These are phyloP conservation scores for Meda fulgida DNA, from an alignment of 2,797 vertebrate species.

Conservation along the genomic window DNA sequence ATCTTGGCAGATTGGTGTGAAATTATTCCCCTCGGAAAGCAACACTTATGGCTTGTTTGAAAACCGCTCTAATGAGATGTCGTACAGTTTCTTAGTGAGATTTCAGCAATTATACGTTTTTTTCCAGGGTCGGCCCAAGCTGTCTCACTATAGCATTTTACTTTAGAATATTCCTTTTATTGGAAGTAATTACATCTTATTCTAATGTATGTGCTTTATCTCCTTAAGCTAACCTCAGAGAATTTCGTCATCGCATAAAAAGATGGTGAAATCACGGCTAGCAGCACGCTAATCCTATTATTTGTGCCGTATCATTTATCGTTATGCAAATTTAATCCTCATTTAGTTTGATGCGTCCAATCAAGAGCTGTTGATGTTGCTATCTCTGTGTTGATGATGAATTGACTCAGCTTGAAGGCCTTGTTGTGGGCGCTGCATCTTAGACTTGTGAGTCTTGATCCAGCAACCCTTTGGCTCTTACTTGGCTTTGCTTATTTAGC, in stretches of 20 bases:
- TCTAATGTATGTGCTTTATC: neutral
- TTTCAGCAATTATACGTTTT: constrained; percentile 38
- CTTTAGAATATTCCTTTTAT: neutral
- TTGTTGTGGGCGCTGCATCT: neutral
- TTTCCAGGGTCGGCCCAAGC: constrained; percentile 8
- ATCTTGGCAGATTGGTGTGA: constrained; percentile 29
- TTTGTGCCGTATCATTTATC: constrained; percentile 29
- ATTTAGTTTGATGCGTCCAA: constrained; percentile 30
- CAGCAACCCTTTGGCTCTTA: constrained; percentile 12
- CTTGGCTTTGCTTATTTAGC: constrained; percentile 7
- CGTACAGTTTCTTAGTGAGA: constrained; percentile 25
- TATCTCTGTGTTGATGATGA: constrained; percentile 25
- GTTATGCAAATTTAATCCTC: constrained; percentile 43
- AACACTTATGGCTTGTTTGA: constrained; percentile 28
- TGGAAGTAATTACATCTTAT: neutral
- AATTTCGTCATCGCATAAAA: constrained; percentile 23
- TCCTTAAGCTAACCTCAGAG: neutral
- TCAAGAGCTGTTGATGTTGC: constrained; percentile 22
- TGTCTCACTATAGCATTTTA: neutral
- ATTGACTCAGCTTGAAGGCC: constrained; percentile 24
- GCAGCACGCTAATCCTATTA: constrained; percentile 24
- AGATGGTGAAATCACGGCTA: constrained; percentile 21
- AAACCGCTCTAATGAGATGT: constrained; percentile 35
- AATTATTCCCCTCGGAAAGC: constrained; percentile 17
- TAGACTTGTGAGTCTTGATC: neutral